phyloP scores from a whole-genome alignment of 2,797 vertebrate species.

The Prionace glauca region DNA sequence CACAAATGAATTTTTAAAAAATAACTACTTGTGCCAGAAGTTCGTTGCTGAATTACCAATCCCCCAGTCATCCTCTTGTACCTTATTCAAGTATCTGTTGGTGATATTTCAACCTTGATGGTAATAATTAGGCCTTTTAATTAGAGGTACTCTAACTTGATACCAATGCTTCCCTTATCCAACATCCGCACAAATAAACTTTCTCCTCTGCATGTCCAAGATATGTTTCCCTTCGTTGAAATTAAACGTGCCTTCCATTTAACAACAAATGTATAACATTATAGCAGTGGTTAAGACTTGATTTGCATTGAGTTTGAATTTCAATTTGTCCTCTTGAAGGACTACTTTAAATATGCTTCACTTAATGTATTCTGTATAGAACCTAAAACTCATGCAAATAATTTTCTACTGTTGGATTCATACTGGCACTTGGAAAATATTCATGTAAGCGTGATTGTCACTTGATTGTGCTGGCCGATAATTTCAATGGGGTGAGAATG shows the following conservation, averaged over 20 bases:
- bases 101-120: background rate
- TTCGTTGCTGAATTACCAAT: background rate
- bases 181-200: background rate
- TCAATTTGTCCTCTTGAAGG: no score
- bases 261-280: background rate
- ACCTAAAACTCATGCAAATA: background rate
- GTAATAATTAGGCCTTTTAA: background rate
- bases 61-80: background rate
- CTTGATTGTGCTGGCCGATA: background rate
- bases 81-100: background rate
- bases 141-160: background rate
- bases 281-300: background rate
- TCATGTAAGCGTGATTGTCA: background rate
- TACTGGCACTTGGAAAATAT: background rate
- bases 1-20: no score
- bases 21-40: no score
- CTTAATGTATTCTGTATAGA: background rate
- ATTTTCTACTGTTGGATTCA: background rate
- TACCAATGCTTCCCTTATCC: background rate
- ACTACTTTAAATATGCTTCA: background rate
- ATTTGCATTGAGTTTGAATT: background rate
- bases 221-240: background rate
- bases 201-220: background rate
- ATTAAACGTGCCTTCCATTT: background rate
- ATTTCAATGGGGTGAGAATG: no score